Conservation (phyloP, 2,113 vertebrate species). For the Notiomystis cincta region DNA sequence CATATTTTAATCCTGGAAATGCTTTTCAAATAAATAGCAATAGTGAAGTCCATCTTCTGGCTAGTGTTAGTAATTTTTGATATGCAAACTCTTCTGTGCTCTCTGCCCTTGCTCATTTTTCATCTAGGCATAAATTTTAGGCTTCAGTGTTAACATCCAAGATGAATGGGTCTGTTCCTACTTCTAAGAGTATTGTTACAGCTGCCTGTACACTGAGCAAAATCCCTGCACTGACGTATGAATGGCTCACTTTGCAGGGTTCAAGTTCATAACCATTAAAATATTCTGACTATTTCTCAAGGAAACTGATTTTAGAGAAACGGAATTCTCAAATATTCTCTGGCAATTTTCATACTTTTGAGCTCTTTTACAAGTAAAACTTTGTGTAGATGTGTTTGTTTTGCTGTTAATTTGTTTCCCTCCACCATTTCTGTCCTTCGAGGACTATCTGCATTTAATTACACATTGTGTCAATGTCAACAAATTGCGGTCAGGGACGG, state of each 20-base stretch:
- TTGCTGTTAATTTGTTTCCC: not conserved
- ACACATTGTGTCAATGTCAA: not conserved
- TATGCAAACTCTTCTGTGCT: not conserved
- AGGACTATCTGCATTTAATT: conserved; percentile 36
- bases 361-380: not conserved
- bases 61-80: not conserved
- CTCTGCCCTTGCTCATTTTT: not conserved
- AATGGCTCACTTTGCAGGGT: not conserved
- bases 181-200: conserved; percentile 21
- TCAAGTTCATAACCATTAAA: not conserved
- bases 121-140: not conserved
- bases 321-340: not conserved
- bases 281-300: not conserved
- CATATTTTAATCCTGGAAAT: not conserved
- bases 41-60: not conserved
- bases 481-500: not conserved
- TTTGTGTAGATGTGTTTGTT: not conserved
- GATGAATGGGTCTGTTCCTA: not conserved
- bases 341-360: not conserved
- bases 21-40: not conserved
- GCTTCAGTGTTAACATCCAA: not conserved
- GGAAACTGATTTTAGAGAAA: not conserved
- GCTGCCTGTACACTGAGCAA: not conserved
- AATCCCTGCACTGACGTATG: not conserved
- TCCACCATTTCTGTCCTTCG: not conserved